Base-by-base conservation (phyloP, 2,797 vertebrate genomes). In the Gambelia wislizenii region DNA sequence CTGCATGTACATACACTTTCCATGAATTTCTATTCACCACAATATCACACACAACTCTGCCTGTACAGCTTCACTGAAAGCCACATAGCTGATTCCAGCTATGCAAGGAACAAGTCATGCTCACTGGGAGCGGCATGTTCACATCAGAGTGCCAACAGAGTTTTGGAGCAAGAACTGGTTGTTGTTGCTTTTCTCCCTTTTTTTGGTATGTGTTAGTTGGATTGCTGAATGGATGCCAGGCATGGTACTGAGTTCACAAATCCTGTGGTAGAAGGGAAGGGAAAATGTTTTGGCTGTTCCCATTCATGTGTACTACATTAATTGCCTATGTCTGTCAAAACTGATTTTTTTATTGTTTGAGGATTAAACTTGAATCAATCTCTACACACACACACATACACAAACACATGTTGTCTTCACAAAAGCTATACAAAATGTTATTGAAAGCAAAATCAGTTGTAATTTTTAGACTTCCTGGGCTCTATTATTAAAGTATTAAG, bases 241-340 rank as follows among this genome's bases (percentile, higher is more conserved):
- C 87, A 76, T 76, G 56, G 80, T 83, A 52, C 70, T 76, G 72
- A 39, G 36, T 88, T 88, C 70, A 39, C 72, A 76, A 52, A 75
- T 83, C 52, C 27, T 88, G 56, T 83, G 70, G 80, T 56, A 83
- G n/a, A 83, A 88, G n/a, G 44, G n/a, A 67, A 76, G 44, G 74
- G 42, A 64, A 88, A 83, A 54, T 87, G 77, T 87, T 87, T 80
- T 87, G 64, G 61, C 85, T 88, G 72, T 61, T 64, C 39, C 52
- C 44, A 39, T 75, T 83, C 87, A 83, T 76, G 56, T 83, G 54
- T n/a, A 76, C 74, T 47, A 52, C 87, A 83, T 88, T 76, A 88
- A 88, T 76, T 83, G 54, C 42, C 59, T 39, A n/a, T 83, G 56
- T n/a, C 77, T 88, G 80, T 83, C 54, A 88, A 81, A 88, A 83